These are phyloP conservation scores for Tiliacea aurago DNA, from an alignment of 2,888 invertebrate species.

Conservation along the genomic window DNA sequence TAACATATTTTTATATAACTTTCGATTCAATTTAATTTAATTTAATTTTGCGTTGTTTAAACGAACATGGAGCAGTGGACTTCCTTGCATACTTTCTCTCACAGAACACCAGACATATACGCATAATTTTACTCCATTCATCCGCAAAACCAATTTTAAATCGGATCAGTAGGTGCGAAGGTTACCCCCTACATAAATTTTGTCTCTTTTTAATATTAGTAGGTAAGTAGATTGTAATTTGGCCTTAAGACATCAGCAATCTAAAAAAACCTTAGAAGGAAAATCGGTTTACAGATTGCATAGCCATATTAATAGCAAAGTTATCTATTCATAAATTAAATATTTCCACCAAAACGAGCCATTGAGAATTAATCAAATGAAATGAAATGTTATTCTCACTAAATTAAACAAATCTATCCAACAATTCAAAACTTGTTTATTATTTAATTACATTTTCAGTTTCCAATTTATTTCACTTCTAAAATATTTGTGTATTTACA, in stretches of 20 bases:
- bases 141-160: no score
- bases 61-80: no score
- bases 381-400: slow-evolving; percentile 31
- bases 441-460: slow-evolving; percentile 37
- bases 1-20: no score
- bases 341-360: slow-evolving; percentile 19
- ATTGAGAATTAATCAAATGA: slow-evolving; percentile 32
- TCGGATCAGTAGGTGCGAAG: no score
- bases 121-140: no score
- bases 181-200: neutral
- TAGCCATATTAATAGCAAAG: neutral
- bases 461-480: slow-evolving; percentile 25
- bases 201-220: neutral
- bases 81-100: no score
- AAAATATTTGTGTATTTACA: slow-evolving; percentile 12
- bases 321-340: slow-evolving; percentile 7
- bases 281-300: neutral
- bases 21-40: no score
- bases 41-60: no score
- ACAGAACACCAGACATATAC: no score
- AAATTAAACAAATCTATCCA: slow-evolving; percentile 36
- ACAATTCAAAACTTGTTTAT: slow-evolving; percentile 28
- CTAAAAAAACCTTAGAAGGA: neutral
- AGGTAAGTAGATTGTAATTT: neutral
- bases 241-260: neutral